These are phyloP conservation scores for Gastrophryne carolinensis DNA, from an alignment of 2,797 vertebrate species.

Conservation along the genomic window DNA sequence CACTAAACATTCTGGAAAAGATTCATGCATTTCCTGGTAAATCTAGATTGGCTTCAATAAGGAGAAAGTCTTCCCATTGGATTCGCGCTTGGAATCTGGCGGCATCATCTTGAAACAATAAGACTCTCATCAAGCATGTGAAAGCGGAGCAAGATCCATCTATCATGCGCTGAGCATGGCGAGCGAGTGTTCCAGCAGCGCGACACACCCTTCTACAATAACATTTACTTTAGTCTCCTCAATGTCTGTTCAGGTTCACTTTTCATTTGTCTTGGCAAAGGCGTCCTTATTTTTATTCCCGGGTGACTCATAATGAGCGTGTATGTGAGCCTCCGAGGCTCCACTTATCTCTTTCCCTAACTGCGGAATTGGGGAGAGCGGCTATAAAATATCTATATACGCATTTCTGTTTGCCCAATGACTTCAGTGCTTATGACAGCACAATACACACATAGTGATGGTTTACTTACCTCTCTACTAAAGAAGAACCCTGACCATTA, in stretches of 20 bases:
- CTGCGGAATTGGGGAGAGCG: constrained; percentile 1
- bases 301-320: constrained; percentile 30
- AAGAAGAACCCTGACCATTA: no score
- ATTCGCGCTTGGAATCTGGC: constrained; percentile 1
- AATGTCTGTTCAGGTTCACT: constrained; percentile 21
- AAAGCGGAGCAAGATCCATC: constrained; percentile 18
- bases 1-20: background rate
- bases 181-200: constrained; percentile 12
- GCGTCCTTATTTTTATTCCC: background rate
- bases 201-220: constrained; percentile 34
- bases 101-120: constrained; percentile 16
- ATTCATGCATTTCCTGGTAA: background rate
- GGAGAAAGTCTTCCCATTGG: constrained; percentile 1
- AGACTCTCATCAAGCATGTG: constrained; percentile 1
- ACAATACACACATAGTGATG: background rate
- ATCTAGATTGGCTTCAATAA: background rate
- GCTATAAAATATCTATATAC: constrained; percentile 9
- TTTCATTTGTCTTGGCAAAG: constrained; percentile 14
- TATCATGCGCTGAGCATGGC: constrained; percentile 6
- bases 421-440: constrained; percentile 7
- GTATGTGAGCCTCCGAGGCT: constrained; percentile 7
- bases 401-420: background rate
- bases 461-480: no score
- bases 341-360: constrained; percentile 15
- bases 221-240: constrained; percentile 6